These are phyloP conservation scores for Siniperca scherzeri DNA, from an alignment of 2,797 vertebrate genomes.

Conservation along the genomic window DNA sequence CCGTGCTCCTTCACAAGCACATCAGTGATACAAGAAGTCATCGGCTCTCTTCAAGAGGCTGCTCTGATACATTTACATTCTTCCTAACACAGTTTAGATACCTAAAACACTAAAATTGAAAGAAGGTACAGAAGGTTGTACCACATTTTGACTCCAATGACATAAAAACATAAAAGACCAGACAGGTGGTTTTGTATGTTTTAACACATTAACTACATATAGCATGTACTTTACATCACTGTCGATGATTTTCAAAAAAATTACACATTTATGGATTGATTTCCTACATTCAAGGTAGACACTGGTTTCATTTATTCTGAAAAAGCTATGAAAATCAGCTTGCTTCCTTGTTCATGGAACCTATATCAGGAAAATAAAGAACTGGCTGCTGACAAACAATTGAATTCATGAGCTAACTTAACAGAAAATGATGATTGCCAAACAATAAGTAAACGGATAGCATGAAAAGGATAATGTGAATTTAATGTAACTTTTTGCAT, in stretches of 20 bases:
- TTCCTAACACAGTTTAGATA: neutral
- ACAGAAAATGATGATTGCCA: neutral
- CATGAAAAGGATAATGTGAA: neutral
- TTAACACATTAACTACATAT: neutral
- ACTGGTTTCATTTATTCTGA: neutral
- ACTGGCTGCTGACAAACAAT: neutral
- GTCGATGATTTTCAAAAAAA: neutral
- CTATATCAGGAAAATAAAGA: neutral
- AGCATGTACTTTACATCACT: neutral
- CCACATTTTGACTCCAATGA: neutral
- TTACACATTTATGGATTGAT: neutral
- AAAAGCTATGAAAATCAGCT: neutral
- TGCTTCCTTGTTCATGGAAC: neutral
- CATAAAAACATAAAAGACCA: neutral
- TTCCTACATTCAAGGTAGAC: neutral
- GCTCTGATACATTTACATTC: neutral
- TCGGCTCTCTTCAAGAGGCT: constrained; percentile 10
- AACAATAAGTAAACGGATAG: neutral
- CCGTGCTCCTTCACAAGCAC: constrained; percentile 37
- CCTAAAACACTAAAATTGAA: neutral
- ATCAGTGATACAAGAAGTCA: constrained; percentile 24
- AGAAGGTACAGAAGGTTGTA: neutral
- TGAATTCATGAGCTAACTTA: neutral
- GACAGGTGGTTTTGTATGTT: neutral
- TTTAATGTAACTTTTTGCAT: neutral